Evolutionary conservation across 2,113 vertebrate genomes (phyloP), one percentile per base, ranked within the genome.

Genomic region (Serilophus lunatus): DNA sequence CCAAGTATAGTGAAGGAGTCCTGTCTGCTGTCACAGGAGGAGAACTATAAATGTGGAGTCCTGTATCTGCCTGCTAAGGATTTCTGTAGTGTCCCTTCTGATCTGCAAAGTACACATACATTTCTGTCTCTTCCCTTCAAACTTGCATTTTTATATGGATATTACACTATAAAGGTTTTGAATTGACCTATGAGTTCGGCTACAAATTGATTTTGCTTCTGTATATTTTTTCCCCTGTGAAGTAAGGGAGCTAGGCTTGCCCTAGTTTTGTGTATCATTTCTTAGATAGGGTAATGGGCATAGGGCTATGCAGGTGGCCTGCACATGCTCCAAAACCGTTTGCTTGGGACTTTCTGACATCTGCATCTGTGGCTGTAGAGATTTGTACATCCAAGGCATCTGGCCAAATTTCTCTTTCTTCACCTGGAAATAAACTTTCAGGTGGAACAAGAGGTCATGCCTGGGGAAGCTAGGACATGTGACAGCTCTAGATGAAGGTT

Each of bases 361-460:
- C 66, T 0, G 0, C 0, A 5, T 82, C 40, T 23, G n/a, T 82
- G 56, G 25, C 75, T 82, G n/a, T 51, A 64, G 70, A 82, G 70
- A 72, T 72, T 84, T 86, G 50, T 65, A 53, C 35, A 61, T 76
- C 45, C 3, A 10, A 69, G 79, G 68, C 49, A 88, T 61, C 31
- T 82, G 50, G 70, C 57, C 74, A 88, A 49, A 80, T 79, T 89
- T 56, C 25, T 79, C 26, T 51, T 85, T 75, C 2, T 25, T 94
- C 53, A 44, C n/a, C 76, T 82, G 78, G 40, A 93, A 88, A 65
- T 75, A 84, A 82, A 80, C 50, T 82, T 87, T 33, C 31, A 85
- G 40, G 56, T 88, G 54, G 53, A 94, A 76, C 89, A 88, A 49
- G n/a, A 72, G 63, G 26, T 72, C 85, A 77, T 82, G 36, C 70